phyloP scores from a whole-genome alignment of 1,140 invertebrate genomes.

The Drosophila trapezifrons region DNA sequence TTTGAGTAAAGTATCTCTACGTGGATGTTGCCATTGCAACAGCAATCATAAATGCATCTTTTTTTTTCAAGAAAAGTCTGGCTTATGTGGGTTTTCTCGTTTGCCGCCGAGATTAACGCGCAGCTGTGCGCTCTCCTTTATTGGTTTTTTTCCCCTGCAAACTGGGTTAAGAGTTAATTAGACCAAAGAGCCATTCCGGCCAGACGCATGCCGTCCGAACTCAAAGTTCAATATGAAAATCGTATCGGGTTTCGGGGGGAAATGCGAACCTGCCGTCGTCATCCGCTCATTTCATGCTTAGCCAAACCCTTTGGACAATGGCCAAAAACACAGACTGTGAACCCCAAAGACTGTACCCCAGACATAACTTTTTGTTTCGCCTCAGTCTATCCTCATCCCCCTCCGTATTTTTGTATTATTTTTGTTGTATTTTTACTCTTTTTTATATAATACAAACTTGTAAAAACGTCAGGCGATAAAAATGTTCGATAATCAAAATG shows the following conservation, averaged over 20 bases:
- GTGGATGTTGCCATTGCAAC: slow-evolving; percentile 28
- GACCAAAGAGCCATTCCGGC: slow-evolving; percentile 32
- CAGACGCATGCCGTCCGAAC: slow-evolving; percentile 14
- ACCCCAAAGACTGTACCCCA: slow-evolving; percentile 53
- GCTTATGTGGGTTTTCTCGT: slow-evolving; percentile 25
- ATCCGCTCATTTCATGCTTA: slow-evolving; percentile 43
- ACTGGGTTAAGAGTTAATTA: slow-evolving; percentile 63
- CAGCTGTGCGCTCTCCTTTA: slow-evolving; percentile 44
- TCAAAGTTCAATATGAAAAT: slow-evolving; percentile 50
- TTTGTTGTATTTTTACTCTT: slow-evolving; percentile 15
- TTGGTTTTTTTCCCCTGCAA: slow-evolving; percentile 16
- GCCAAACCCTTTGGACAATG: slow-evolving; percentile 50
- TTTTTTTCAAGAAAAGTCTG: slow-evolving; percentile 14
- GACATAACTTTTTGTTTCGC: slow-evolving; percentile 54
- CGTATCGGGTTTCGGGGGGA: slow-evolving; percentile 45
- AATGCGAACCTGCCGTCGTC: slow-evolving; percentile 21
- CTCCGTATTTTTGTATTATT: slow-evolving; percentile 1
- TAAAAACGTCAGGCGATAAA: slow-evolving; percentile 68
- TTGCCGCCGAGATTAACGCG: slow-evolving; percentile 38
- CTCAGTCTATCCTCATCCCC: slow-evolving; percentile 1
- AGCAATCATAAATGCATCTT: slow-evolving; percentile 54
- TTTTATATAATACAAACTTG: slow-evolving; percentile 53
- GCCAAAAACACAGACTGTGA: slow-evolving; percentile 30
- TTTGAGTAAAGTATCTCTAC: slow-evolving; percentile 65
- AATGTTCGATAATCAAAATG: slow-evolving; percentile 67